Evolutionary conservation across 2,797 vertebrate genomes (phyloP).

Genomic region (Rhincodon typus): DNA sequence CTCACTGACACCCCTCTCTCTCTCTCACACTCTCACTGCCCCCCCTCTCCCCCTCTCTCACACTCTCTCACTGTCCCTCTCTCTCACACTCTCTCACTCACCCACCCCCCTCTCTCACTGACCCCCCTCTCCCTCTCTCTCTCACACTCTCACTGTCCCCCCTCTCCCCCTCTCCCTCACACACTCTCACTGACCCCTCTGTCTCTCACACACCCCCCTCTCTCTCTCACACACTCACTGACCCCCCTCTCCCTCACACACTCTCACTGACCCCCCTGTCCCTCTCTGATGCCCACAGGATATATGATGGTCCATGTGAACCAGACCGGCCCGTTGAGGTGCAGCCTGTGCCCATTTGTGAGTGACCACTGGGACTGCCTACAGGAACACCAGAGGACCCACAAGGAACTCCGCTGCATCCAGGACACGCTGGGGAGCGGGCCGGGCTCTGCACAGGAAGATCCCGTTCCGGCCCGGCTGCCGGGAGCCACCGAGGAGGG

Average conservation of each 20-base stretch:
- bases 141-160: too few species aligned
- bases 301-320: background rate
- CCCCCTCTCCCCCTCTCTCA: background rate
- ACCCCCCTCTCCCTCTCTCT: background rate
- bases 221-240: background rate
- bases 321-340: background rate
- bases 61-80: background rate
- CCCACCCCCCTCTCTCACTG: too few species aligned
- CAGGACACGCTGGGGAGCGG: background rate
- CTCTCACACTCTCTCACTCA: background rate
- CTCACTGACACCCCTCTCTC: too few species aligned
- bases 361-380: constrained; percentile 1
- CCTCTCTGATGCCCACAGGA: background rate
- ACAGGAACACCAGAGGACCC: background rate
- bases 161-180: background rate
- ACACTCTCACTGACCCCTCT: too few species aligned
- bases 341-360: background rate
- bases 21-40: too few species aligned
- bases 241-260: too few species aligned
- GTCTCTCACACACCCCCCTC: background rate
- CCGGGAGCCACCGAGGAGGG: background rate
- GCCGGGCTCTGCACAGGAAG: background rate
- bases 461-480: background rate
- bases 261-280: background rate
- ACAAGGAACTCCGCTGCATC: background rate